These are phyloP conservation scores for Elachura formosa DNA, from an alignment of 2,113 vertebrate species.

Conservation along the genomic window DNA sequence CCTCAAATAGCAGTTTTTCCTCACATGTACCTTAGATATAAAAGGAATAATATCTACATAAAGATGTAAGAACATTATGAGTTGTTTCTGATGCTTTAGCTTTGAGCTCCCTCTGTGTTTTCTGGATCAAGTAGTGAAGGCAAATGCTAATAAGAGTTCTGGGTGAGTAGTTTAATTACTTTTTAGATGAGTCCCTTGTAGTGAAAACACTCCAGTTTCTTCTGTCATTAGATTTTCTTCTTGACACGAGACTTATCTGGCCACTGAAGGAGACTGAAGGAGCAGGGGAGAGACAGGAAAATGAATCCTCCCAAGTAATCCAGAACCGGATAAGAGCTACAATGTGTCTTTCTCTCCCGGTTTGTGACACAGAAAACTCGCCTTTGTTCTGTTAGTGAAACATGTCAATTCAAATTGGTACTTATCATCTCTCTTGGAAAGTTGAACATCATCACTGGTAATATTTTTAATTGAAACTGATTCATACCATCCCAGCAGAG, in stretches of 20 bases:
- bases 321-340: background rate
- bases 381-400: background rate
- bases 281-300: background rate
- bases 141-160: slow-evolving; percentile 42
- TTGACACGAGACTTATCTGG: background rate
- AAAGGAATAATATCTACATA: background rate
- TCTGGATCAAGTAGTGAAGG: slow-evolving; percentile 16
- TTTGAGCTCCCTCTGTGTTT: slow-evolving; percentile 14
- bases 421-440: background rate
- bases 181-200: background rate
- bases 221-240: background rate
- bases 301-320: background rate
- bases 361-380: background rate
- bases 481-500: background rate
- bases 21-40: background rate
- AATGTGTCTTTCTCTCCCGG: background rate
- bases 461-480: slow-evolving; percentile 48
- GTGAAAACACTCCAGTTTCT: slow-evolving; percentile 9
- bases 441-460: background rate
- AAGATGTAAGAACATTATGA: background rate
- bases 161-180: slow-evolving; percentile 46
- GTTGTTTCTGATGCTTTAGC: slow-evolving; percentile 1
- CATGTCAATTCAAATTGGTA: background rate
- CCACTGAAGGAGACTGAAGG: background rate
- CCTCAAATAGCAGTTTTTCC: background rate